These are phyloP conservation scores for Drosophila neonasuta DNA, from an alignment of 2,888 invertebrate genomes.

Conservation along the genomic window DNA sequence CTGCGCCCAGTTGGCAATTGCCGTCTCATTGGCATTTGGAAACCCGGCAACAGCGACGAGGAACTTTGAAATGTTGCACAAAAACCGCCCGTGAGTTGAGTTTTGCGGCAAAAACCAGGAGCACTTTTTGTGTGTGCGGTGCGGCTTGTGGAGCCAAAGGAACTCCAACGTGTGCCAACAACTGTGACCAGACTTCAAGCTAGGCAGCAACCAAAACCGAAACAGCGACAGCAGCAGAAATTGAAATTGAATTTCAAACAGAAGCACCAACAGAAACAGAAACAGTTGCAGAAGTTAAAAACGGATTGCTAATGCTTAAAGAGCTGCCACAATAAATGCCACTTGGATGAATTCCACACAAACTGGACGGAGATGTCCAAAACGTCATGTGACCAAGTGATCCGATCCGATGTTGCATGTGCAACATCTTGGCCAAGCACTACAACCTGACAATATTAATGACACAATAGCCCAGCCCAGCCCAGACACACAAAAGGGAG, in stretches of 20 bases:
- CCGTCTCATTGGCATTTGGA: constrained; percentile 61
- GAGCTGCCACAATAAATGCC: constrained; percentile 48
- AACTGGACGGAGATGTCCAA: constrained; percentile 14
- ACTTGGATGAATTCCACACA: constrained; percentile 43
- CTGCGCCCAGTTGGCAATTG: constrained; percentile 43
- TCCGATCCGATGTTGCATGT: constrained; percentile 33
- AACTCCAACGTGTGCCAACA: constrained; percentile 33
- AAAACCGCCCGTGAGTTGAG: constrained; percentile 42
- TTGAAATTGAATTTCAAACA: constrained; percentile 15
- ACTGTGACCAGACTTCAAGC: constrained; percentile 22
- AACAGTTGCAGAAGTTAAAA: constrained; percentile 18
- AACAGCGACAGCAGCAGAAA: constrained; percentile 26
- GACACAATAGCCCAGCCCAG: constrained; percentile 48
- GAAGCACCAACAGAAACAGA: constrained; percentile 8
- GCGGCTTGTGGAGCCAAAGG: constrained; percentile 21
- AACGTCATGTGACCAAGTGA: constrained; percentile 14
- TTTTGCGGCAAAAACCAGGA: constrained; percentile 43
- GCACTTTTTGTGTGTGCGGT: constrained; percentile 40
- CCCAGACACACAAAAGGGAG: constrained; percentile 9
- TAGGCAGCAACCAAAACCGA: constrained; percentile 7
- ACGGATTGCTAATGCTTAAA: constrained; percentile 39
- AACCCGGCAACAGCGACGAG: constrained; percentile 61
- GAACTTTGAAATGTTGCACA: constrained; percentile 39
- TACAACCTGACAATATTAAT: constrained; percentile 57
- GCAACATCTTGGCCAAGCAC: constrained; percentile 15